A percentile compares a stretch with the other conserved stretches of the same genome.
Evolutionary conservation across 2,888 invertebrate species (phyloP).

Genomic region (Teleogryllus oceanicus): DNA sequence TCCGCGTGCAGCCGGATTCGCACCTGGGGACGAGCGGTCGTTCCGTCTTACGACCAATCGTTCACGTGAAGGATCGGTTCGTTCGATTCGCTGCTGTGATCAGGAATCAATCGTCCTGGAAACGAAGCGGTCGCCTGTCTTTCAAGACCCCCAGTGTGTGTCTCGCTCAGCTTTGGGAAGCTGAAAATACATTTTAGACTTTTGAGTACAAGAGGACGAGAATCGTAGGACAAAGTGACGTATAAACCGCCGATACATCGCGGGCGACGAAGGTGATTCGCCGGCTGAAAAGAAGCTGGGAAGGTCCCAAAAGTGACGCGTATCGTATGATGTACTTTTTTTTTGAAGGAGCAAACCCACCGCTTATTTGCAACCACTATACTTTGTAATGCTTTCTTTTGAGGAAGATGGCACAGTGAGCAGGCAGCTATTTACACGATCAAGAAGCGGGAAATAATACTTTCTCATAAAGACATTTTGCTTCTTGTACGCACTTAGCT

Average conservation of each 20-base stretch:
- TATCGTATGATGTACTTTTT: too few relatives aligned
- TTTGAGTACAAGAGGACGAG: not conserved
- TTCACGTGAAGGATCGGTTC: not conserved
- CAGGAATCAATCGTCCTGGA: not conserved
- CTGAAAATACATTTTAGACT: not conserved
- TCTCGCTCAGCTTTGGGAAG: not conserved
- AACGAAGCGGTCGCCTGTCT: not conserved
- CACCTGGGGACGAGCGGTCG: not conserved
- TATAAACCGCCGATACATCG: not conserved
- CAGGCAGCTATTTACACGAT: too few relatives aligned
- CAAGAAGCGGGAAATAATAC: too few relatives aligned
- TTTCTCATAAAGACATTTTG: too few relatives aligned
- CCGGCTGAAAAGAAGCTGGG: too few relatives aligned
- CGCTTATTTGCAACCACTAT: too few relatives aligned
- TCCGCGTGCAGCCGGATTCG: not conserved
- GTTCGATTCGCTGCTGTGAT: not conserved
- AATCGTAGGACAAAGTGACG: not conserved
- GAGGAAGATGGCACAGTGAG: too few relatives aligned
- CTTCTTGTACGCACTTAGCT: too few relatives aligned
- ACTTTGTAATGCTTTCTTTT: too few relatives aligned
- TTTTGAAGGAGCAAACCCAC: too few relatives aligned
- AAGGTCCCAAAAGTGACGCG: too few relatives aligned
- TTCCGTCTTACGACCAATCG: not conserved
- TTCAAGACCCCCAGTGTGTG: not conserved
- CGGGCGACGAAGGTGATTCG: not conserved